Evolutionary conservation across 1,140 invertebrate genomes (phyloP), one percentile per base, ranked within the genome.

Genomic region (Drosophila littoralis): DNA sequence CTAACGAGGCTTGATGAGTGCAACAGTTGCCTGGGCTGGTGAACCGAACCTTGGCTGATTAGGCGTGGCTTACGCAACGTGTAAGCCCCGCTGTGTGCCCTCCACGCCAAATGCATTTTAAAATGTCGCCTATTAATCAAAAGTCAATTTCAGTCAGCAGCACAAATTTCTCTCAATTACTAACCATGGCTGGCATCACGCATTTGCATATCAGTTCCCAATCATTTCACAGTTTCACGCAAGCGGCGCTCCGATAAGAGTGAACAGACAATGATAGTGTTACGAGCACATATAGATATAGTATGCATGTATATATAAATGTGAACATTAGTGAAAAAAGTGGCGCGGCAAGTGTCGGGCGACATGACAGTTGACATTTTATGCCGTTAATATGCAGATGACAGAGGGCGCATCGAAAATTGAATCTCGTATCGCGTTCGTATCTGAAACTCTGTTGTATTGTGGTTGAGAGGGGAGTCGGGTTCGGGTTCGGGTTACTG

Each of bases 121-220:
- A 71, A 65, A 43, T 43, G 45, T 59, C 35, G 45, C 17, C 36
- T 55, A 75, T 75, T 71, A 59, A 75, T 71, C 52, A 75, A 58
- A 65, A 65, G 36, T 48, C 42, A 38, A 35, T 48, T 54, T 46
- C 36, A 17, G 33, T 65, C 8, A 12, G 8, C 42, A 38, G 28
- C 51, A 38, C 32, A 61, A 71, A 71, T 75, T 75, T 75, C 67
- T 59, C 73, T 75, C 58, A 58, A 73, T 68, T 73, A 60, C 64
- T 9, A 67, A 50, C 17, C 13, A 6, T 10, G 32, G 15, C 17
- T 9, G 6, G 46, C 28, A 36, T 8, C 15, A 3, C 10, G 38
- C 40, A 75, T 75, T 71, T 71, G 73, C 73, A 75, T 75, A 75
- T 75, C 73, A 71, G 42, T 40, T 65, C 64, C 59, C 46, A 64